Evolutionary conservation across 2,888 invertebrate genomes (phyloP).

Genomic region (Baccha elongata): DNA sequence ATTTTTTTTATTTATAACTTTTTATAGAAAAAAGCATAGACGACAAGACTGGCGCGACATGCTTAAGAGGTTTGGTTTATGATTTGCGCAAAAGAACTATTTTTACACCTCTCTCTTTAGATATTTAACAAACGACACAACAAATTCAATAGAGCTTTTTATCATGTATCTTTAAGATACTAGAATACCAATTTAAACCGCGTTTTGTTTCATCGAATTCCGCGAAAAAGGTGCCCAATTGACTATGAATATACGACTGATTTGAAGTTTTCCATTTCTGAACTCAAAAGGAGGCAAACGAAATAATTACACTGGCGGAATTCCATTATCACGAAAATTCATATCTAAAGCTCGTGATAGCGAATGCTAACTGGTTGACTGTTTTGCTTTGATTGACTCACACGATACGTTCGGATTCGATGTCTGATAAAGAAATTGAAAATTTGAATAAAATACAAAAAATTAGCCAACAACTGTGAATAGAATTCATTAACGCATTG

Average conservation of each 20-base stretch:
- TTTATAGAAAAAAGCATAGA: slow-evolving; percentile 18
- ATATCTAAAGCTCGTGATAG: slow-evolving; percentile 58
- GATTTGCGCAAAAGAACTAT: slow-evolving; percentile 35
- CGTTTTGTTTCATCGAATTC: background rate
- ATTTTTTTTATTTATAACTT: slow-evolving; percentile 41
- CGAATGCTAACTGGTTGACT: slow-evolving; percentile 5
- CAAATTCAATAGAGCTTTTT: background rate
- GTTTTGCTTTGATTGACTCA: slow-evolving; percentile 20
- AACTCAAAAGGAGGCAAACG: background rate
- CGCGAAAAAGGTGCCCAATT: slow-evolving; percentile 30
- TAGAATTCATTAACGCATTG: slow-evolving; percentile 36
- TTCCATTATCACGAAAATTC: slow-evolving; percentile 48
- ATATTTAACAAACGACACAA: background rate
- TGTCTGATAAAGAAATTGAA: background rate
- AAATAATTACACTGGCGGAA: slow-evolving; percentile 2
- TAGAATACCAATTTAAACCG: background rate
- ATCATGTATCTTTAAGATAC: background rate
- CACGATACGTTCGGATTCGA: slow-evolving; percentile 22
- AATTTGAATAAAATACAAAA: slow-evolving; percentile 21
- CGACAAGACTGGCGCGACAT: slow-evolving; percentile 12
- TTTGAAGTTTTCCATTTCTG: slow-evolving; percentile 18
- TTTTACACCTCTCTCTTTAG: slow-evolving; percentile 25
- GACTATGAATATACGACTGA: slow-evolving; percentile 55
- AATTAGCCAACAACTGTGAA: slow-evolving; percentile 36
- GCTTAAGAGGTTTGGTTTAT: slow-evolving; percentile 2